Base-by-base conservation (phyloP, 2,797 vertebrate genomes). In the Manis pentadactyla region DNA sequence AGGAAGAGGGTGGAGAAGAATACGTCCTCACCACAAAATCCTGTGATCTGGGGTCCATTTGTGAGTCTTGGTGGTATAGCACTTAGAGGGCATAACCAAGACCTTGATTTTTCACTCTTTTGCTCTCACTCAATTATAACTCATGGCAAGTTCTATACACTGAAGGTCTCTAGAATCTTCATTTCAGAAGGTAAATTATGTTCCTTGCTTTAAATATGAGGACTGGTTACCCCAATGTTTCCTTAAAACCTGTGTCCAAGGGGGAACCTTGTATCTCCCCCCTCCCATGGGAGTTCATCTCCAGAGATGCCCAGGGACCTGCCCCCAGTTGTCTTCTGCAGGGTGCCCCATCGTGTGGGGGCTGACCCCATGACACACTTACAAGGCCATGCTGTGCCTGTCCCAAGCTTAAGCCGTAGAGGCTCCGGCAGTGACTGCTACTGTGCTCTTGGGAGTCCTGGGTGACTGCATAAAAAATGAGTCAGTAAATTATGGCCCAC, bases 51-150 rank as follows among this genome's bases (percentile, higher is more conserved):
- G 12, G 21, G 23, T 63, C 29, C 39, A 64, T 31, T 27, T 1
- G 2, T 17, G 31, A 12, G 15, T n/a, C 37, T 21, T 34, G 3
- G 64, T 4, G 12, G 64, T 21, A 0, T 0, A 55, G 25, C 0
- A 0, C 4, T 9, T 27, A 27, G 3, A 8, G 34, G 77, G 51
- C 42, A 68, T 15, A 39, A 31, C 25, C 0, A 1, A 61, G 53
- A 42, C 78, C 37, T 68, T 1, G 5, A 23, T 46, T 11, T 11
- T 46, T 46, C 46, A 46, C 46, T 12, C 11, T 46, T 46, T 46
- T 46, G 3, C 1, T 85, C 71, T 46, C 25, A 14, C 31, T 46
- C 46, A 46, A 12, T 46, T 46, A 46, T 7, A 13, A 42, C 69
- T 69, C 31, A 5, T 0, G 1, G 42, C n/a, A 15, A 31, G 29